A percentile compares a stretch with the other conserved stretches of the same genome.
Conservation (phyloP, 53 echinoderm and acorn worm species). For the Henricia sp. region DNA sequence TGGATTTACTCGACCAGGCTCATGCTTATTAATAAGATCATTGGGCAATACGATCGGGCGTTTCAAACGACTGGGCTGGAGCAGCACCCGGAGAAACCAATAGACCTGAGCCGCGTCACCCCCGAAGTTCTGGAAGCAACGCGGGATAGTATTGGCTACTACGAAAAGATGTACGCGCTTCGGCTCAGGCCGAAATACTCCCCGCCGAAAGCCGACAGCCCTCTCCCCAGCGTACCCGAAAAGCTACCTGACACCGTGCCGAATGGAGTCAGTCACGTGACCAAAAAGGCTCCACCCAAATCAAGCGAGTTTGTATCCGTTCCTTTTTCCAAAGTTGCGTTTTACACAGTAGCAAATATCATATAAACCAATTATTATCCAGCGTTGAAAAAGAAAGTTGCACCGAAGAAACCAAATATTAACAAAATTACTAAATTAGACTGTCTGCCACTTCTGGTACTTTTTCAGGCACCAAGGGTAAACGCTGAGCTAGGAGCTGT, state of each 20-base stretch:
- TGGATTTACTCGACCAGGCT: constrained; percentile 89
- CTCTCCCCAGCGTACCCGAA: neutral
- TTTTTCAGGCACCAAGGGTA: constrained; percentile 17
- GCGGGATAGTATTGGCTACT: constrained; percentile 70
- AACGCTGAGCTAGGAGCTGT: too few species aligned
- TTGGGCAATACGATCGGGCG: constrained; percentile 93
- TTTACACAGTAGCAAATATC: constrained; percentile 48
- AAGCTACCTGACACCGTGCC: neutral
- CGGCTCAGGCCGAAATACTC: constrained; percentile 65
- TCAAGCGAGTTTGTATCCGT: constrained; percentile 37
- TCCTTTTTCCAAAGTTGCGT: constrained; percentile 26
- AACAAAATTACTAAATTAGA: neutral
- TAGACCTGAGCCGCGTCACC: constrained; percentile 60
- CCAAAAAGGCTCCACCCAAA: neutral
- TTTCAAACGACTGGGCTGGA: constrained; percentile 74
- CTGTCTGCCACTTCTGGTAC: neutral
- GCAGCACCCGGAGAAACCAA: constrained; percentile 49
- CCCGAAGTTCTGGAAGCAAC: constrained; percentile 71
- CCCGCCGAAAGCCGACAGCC: neutral
- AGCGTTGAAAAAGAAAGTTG: neutral
- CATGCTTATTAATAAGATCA: constrained; percentile 86
- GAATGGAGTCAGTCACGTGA: neutral
- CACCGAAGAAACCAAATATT: neutral
- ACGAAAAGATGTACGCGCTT: constrained; percentile 81
- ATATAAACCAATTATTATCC: neutral